These are phyloP conservation scores for Himalopsyche tibetana DNA, from an alignment of 2,888 invertebrate genomes.

Conservation along the genomic window DNA sequence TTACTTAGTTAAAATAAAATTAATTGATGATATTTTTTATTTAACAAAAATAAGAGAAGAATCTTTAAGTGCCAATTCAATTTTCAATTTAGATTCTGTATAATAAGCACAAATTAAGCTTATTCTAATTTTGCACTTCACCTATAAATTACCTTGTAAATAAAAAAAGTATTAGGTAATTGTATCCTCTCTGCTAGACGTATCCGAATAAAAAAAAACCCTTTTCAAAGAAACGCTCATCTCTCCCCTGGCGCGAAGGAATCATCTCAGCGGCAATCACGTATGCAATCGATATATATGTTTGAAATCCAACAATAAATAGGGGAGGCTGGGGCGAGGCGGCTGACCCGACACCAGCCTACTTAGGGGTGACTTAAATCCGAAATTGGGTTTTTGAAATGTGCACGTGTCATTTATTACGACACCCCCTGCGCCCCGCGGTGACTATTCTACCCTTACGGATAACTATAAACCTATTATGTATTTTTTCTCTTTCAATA, in stretches of 20 bases:
- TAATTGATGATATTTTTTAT: too few species aligned
- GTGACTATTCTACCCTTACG: constrained; percentile 47
- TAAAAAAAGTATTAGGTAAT: too few species aligned
- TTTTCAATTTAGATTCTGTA: too few species aligned
- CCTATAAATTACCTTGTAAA: too few species aligned
- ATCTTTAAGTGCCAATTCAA: too few species aligned
- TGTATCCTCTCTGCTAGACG: too few species aligned
- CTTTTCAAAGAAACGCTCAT: constrained; percentile 48
- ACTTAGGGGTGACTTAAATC: constrained; percentile 80
- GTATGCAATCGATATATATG: constrained; percentile 66
- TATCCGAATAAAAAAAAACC: constrained; percentile 13
- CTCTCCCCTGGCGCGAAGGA: constrained; percentile 47
- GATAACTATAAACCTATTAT: constrained; percentile 66
- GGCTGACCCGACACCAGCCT: constrained; percentile 68
- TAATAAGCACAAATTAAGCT: too few species aligned
- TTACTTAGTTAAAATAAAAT: too few species aligned
- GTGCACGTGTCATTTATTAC: constrained; percentile 80
- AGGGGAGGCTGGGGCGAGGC: constrained; percentile 60
- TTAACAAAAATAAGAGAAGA: too few species aligned
- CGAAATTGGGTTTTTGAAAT: constrained; percentile 80
- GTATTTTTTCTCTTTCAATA: constrained; percentile 65
- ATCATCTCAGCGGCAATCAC: constrained; percentile 63
- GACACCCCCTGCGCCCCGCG: constrained; percentile 69
- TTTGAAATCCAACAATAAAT: constrained; percentile 65
- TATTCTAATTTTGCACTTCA: too few species aligned